A percentile compares a stretch with the other conserved stretches of the same genome.
Evolutionary conservation across 2,888 invertebrate genomes (phyloP).

Genomic region (Galeruca laticollis): DNA sequence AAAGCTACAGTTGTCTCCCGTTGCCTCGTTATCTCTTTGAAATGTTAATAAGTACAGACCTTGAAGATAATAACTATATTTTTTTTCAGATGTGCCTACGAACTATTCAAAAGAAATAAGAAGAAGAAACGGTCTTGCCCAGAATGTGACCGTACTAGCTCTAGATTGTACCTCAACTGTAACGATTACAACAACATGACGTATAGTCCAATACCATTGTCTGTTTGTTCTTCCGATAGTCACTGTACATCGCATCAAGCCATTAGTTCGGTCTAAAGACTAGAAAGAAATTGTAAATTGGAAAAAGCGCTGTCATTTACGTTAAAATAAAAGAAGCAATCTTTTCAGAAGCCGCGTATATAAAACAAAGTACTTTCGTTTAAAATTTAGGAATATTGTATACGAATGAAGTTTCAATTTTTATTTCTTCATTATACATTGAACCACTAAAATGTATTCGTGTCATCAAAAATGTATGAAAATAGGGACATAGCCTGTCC

Average conservation of each 20-base stretch:
- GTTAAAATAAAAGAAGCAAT: slow-evolving; percentile 6
- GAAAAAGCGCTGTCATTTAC: slow-evolving; percentile 2
- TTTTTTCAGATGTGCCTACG: slow-evolving; percentile 74
- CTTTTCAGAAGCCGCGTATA: background rate
- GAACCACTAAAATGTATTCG: background rate
- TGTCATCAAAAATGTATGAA: too few relatives aligned
- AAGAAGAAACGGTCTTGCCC: slow-evolving; percentile 77
- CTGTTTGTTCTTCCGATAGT: slow-evolving; percentile 65
- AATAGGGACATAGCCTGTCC: too few relatives aligned
- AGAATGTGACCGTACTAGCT: slow-evolving; percentile 77
- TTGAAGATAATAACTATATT: background rate
- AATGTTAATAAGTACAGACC: too few relatives aligned
- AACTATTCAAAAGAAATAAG: slow-evolving; percentile 73
- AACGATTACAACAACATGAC: slow-evolving; percentile 60
- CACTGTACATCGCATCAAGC: slow-evolving; percentile 68
- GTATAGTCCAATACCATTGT: slow-evolving; percentile 68
- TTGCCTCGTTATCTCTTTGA: too few relatives aligned
- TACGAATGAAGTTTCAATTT: background rate
- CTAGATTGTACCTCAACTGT: slow-evolving; percentile 72
- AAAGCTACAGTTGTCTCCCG: too few relatives aligned
- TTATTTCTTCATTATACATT: too few relatives aligned
- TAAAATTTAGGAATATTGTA: background rate
- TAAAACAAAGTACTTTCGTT: background rate
- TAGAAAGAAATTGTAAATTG: background rate
- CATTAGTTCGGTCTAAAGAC: slow-evolving; percentile 69